Evolutionary conservation across 2,797 vertebrate genomes (phyloP).

Genomic region (Pteronotus mesoamericanus): DNA sequence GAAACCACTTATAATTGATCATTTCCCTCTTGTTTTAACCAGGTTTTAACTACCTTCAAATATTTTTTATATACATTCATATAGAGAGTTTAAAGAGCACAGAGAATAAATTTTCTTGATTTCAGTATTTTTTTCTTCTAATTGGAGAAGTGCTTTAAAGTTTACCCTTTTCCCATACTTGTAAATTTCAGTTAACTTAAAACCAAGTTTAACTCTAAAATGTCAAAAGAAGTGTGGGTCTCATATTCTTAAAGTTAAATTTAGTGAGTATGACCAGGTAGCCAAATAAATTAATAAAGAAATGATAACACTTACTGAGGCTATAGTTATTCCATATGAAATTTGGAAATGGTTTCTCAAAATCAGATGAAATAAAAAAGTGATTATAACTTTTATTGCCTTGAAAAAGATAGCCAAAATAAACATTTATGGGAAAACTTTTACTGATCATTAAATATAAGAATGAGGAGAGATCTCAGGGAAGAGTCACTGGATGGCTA

Average conservation of each 20-base stretch:
- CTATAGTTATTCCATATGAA: background rate
- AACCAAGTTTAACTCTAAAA: slow-evolving; percentile 1
- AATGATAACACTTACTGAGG: background rate
- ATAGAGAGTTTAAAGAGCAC: background rate
- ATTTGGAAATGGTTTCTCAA: background rate
- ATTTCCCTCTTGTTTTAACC: background rate
- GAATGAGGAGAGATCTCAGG: background rate
- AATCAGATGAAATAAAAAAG: background rate
- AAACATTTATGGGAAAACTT: background rate
- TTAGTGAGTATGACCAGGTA: background rate
- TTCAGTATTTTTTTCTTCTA: background rate
- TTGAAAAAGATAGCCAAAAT: background rate
- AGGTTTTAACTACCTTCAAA: background rate
- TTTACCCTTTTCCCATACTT: background rate
- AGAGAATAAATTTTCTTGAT: background rate
- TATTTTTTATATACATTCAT: background rate
- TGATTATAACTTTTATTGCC: background rate
- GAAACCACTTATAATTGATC: background rate
- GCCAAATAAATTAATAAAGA: background rate
- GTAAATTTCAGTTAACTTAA: background rate
- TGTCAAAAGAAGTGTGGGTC: background rate
- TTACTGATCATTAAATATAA: background rate
- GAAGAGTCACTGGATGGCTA: background rate
- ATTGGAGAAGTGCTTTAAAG: background rate
- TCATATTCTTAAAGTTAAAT: background rate